Conservation (phyloP, 2,113 vertebrate genomes). For the Guaruba guarouba region DNA sequence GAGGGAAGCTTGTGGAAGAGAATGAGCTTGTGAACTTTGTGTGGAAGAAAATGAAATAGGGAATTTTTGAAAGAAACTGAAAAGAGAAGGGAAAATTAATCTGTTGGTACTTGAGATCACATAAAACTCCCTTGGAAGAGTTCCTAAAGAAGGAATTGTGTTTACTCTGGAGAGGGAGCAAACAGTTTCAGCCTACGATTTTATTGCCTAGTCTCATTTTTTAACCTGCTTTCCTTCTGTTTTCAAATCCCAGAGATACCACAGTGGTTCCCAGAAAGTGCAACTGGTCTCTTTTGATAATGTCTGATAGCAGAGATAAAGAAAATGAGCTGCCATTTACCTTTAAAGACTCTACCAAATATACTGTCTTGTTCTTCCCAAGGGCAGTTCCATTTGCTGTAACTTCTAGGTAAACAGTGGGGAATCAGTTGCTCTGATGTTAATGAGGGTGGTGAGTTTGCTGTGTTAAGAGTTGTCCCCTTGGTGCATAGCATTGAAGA, state of each 20-base stretch:
- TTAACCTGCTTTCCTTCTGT: conserved; percentile 3
- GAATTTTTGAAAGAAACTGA: not conserved
- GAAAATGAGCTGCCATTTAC: not conserved
- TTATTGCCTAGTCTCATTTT: not conserved
- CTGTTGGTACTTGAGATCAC: not conserved
- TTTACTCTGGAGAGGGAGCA: conserved; percentile 13
- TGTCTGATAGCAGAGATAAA: conserved; percentile 18
- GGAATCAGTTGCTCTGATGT: not conserved
- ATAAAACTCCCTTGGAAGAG: conserved; percentile 13
- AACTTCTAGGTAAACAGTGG: not conserved
- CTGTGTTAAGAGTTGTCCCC: not conserved
- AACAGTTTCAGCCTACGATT: not conserved
- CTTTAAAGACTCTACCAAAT: not conserved
- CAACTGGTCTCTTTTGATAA: not conserved
- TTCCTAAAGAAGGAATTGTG: conserved; percentile 23
- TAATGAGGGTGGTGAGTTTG: not conserved
- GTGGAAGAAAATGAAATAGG: not conserved
- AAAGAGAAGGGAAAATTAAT: conserved; percentile 4
- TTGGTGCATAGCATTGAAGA: not conserved
- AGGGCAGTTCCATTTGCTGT: not conserved
- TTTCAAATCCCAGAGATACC: conserved; percentile 13
- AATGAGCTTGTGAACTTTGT: not conserved
- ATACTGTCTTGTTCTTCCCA: not conserved
- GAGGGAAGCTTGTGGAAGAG: not conserved
- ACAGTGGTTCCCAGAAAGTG: not conserved